Evolutionary conservation across 2,888 invertebrate genomes (phyloP), one percentile per base, ranked within the genome.

Genomic region (Notodonta dromedarius): DNA sequence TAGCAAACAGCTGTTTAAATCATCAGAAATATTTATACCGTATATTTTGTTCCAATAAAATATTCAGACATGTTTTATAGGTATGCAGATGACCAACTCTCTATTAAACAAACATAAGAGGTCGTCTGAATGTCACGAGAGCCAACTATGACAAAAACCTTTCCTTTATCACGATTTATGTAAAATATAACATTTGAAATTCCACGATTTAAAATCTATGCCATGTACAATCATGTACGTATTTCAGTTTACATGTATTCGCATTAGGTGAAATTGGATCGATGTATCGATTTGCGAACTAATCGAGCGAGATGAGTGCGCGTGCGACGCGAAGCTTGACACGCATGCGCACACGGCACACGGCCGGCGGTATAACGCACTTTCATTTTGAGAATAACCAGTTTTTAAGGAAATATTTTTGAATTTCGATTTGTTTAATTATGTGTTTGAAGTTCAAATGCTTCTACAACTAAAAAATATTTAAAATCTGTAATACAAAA

Each of bases 201-300:
- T 69, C 75, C 79, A 75, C 72, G 69, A 75, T 67, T 71, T 68
- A 67, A 68, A 71, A 72, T 70, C 60, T 62, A 71, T 66, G 66
- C 70, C 71, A 70, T 65, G 66, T 63, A 63, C 63, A 73, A 69
- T 70, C 64, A 69, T 5, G 53, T 62, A 69, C 50, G 14, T 59
- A 69, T 63, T 61, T 61, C 62, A 60, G 62, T 66, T 56, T 7
- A 58, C 46, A 55, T 44, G 66, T 68, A 64, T 69, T 71, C 62
- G 72, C 78, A 78, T 82, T 82, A 75, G 78, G 71, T 75, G 78
- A 82, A 73, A 78, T 76, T 72, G 70, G 59, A 59, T 63, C 65
- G 67, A 66, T 65, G 64, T 66, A 60, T 65, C 63, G 64, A 68
- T 74, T 66, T 62, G 61, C 65, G 63, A 73, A 70, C 69, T 76